Conservation (phyloP, 2,113 vertebrate genomes). For the Psittacus erithacus region DNA sequence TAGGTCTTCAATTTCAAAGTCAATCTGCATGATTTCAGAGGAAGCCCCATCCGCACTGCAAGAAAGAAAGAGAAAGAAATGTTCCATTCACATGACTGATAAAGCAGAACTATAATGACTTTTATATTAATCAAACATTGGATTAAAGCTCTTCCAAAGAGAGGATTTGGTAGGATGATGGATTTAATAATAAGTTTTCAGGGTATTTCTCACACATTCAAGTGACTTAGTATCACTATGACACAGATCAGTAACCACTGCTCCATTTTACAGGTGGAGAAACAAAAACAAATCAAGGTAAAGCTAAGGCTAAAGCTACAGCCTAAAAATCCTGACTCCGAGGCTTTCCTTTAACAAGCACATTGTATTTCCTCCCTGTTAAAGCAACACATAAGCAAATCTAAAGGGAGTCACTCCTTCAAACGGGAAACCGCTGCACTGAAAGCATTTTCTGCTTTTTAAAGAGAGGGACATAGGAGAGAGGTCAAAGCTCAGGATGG, state of each 20-base stretch:
- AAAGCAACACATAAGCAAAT: neutral
- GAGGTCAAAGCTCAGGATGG: neutral
- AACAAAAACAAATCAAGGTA: neutral
- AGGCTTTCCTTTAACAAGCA: neutral
- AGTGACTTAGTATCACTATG: neutral
- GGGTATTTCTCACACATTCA: neutral
- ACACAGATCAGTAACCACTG: neutral
- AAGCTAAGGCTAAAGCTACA: neutral
- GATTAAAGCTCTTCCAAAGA: neutral
- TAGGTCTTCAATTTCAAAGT: constrained; percentile 86
- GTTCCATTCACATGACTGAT: neutral
- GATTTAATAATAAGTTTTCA: neutral
- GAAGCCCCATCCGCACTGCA: constrained; percentile 58
- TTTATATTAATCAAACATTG: neutral
- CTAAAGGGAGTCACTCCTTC: neutral
- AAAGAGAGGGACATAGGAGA: neutral
- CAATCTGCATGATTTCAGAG: constrained; percentile 90
- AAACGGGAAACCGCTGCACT: neutral
- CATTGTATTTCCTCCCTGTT: neutral
- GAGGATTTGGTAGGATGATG: neutral
- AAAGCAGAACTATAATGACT: neutral
- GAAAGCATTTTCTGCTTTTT: neutral
- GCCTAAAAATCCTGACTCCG: neutral
- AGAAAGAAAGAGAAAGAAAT: neutral
- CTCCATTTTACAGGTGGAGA: neutral